Conservation (phyloP, 2,113 vertebrate species). For the Scomber japonicus region DNA sequence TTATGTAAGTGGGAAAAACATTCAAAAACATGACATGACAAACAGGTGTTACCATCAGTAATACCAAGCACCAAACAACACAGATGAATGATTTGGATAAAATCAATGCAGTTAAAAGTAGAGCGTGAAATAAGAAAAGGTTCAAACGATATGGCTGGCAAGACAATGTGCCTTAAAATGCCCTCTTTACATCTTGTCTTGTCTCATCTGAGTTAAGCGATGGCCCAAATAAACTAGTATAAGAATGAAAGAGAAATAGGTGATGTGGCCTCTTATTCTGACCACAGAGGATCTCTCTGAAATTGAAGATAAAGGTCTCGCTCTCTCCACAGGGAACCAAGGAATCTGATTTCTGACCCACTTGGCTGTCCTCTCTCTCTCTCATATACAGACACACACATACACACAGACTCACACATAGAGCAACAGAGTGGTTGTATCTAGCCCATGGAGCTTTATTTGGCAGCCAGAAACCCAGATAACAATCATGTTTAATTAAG, state of each 20-base stretch:
- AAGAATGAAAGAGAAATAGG: conserved; percentile 50
- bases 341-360: conserved; percentile 77
- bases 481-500: conserved; percentile 75
- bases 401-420: conserved; percentile 6
- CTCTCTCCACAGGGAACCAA: conserved; percentile 63
- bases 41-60: neutral
- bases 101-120: neutral
- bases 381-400: conserved; percentile 13
- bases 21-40: neutral
- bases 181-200: conserved; percentile 23
- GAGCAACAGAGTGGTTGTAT: conserved; percentile 13
- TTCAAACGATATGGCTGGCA: neutral
- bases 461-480: conserved; percentile 71
- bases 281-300: conserved; percentile 75
- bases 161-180: neutral
- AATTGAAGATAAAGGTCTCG: conserved; percentile 75
- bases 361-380: conserved; percentile 65
- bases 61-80: neutral
- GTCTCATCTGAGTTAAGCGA: conserved; percentile 40
- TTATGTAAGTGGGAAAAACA: neutral
- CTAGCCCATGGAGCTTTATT: conserved; percentile 56
- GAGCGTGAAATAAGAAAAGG: neutral
- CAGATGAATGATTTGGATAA: neutral
- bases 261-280: conserved; percentile 60
- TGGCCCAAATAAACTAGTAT: conserved; percentile 59